These are phyloP conservation scores for Lethenteron reissneri DNA, from an alignment of 2,113 vertebrate genomes.

Conservation along the genomic window DNA sequence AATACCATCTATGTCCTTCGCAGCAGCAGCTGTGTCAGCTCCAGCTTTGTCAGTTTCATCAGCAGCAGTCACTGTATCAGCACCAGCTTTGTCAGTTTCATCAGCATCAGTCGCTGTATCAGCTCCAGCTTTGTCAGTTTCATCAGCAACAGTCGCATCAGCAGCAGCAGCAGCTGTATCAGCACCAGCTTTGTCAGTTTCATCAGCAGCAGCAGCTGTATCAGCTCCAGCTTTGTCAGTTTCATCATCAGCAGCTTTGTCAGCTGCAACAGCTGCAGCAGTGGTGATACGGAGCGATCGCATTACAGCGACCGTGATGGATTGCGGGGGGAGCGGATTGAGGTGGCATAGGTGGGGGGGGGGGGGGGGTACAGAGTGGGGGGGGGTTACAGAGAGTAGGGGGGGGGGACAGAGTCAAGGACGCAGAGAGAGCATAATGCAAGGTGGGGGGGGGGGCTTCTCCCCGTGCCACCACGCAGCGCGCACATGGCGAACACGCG, in stretches of 20 bases:
- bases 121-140: neutral
- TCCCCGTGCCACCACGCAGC: too few species aligned
- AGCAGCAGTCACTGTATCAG: too few species aligned
- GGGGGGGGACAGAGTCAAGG: too few species aligned
- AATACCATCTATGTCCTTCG: too few species aligned
- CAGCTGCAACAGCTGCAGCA: neutral
- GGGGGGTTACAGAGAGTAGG: neutral
- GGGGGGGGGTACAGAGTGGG: neutral
- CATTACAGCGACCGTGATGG: neutral
- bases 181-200: neutral
- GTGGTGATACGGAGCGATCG: neutral
- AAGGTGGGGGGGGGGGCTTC: too few species aligned
- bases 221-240: neutral
- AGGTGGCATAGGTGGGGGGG: too few species aligned
- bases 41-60: too few species aligned
- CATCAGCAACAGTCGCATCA: neutral
- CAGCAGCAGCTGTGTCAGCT: too few species aligned
- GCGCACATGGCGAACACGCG: too few species aligned
- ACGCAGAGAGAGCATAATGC: too few species aligned
- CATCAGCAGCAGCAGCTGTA: too few species aligned
- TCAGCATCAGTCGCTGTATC: neutral
- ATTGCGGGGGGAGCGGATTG: neutral
- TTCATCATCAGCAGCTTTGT: neutral
- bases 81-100: too few species aligned
- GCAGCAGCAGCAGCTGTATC: neutral